Conservation (phyloP, 1,140 invertebrate species). For the Drosophila cardini region DNA sequence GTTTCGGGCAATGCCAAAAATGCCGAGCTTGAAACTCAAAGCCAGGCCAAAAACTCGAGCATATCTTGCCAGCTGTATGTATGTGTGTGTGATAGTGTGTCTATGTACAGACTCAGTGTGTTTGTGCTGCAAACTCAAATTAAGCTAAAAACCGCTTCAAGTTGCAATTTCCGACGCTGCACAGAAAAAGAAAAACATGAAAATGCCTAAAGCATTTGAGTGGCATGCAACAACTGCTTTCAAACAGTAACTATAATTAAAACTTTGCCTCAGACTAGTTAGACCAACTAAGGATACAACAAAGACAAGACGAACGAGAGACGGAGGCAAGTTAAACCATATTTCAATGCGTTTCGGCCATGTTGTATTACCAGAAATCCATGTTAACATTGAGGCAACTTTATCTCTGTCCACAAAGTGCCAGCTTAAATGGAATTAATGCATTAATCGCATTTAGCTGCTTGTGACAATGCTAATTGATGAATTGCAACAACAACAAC, state of each 20-base stretch:
- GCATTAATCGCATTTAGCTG: conserved; percentile 73
- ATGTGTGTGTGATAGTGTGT: conserved; percentile 28
- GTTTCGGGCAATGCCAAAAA: conserved; percentile 57
- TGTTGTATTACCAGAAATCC: conserved; percentile 23
- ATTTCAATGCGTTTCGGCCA: background rate
- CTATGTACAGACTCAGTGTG: conserved; percentile 4
- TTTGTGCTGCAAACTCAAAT: conserved; percentile 62
- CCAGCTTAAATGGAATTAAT: conserved; percentile 61
- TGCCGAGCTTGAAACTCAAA: conserved; percentile 24
- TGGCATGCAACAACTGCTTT: conserved; percentile 34
- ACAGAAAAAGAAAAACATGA: conserved; percentile 44
- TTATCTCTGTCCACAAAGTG: conserved; percentile 7
- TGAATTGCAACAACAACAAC: conserved; percentile 59
- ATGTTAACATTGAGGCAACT: conserved; percentile 21
- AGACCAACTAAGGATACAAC: background rate
- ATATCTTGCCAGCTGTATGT: conserved; percentile 26
- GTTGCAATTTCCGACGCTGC: conserved; percentile 73
- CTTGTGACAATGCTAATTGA: conserved; percentile 74
- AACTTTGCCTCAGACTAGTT: conserved; percentile 54
- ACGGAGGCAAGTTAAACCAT: background rate
- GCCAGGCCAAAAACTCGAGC: conserved; percentile 2
- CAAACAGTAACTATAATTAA: conserved; percentile 76
- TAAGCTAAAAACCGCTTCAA: conserved; percentile 76
- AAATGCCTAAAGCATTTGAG: conserved; percentile 63
- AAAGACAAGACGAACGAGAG: background rate